Conservation (phyloP, 1,140 invertebrate genomes). For the Phocides pigmalion region DNA sequence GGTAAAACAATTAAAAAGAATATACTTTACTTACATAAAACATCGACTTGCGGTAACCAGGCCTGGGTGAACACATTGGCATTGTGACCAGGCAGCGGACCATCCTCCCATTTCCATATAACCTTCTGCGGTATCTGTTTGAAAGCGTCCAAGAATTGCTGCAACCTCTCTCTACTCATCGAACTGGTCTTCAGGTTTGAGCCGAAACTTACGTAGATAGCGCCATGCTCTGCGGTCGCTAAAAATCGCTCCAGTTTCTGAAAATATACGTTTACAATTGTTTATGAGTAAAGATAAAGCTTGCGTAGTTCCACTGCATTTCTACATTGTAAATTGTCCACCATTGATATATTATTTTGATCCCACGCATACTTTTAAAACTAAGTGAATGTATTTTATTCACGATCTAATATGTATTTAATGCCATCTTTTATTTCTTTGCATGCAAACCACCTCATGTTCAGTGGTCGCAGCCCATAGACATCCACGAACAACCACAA, state of each 20-base stretch:
- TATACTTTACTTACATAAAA: slow-evolving; percentile 76
- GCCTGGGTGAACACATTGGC: slow-evolving; percentile 85
- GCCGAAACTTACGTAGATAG: slow-evolving; percentile 86
- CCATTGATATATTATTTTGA: no score
- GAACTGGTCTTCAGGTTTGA: slow-evolving; percentile 72
- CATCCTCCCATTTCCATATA: slow-evolving; percentile 87
- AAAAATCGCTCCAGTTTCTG: slow-evolving; percentile 85
- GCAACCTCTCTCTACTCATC: slow-evolving; percentile 75
- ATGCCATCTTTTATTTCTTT: no score
- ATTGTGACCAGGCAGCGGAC: slow-evolving; percentile 65
- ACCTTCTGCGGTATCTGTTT: slow-evolving; percentile 84
- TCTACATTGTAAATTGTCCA: no score
- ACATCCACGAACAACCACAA: no score
- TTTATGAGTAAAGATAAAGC: no score
- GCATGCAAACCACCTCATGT: no score
- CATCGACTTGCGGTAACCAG: slow-evolving; percentile 87
- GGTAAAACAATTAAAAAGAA: neutral
- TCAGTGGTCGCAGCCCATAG: no score
- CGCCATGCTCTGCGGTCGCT: slow-evolving; percentile 82
- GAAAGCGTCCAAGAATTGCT: slow-evolving; percentile 82
- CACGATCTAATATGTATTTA: no score
- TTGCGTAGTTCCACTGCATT: no score
- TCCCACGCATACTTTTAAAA: no score
- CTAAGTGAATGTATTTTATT: no score
- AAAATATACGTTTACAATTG: slow-evolving; percentile 14